Evolutionary conservation across 2,113 vertebrate genomes (phyloP).

Genomic region (Siniperca knerii): DNA sequence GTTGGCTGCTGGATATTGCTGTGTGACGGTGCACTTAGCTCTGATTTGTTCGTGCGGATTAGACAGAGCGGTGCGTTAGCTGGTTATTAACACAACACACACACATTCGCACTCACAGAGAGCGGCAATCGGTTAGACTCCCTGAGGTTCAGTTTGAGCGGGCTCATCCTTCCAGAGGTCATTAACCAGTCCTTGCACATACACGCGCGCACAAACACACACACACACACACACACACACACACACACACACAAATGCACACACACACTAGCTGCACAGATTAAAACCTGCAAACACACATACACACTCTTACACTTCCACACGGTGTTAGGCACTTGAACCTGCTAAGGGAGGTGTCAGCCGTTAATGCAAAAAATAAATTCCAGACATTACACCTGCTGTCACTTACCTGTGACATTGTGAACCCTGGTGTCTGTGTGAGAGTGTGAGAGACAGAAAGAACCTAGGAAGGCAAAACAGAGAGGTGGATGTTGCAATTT

Average conservation of each 20-base stretch:
- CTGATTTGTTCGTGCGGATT: conserved; percentile 73
- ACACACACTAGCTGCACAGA: conserved; percentile 21
- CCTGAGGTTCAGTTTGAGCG: conserved; percentile 76
- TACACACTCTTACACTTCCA: conserved; percentile 1
- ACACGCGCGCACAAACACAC: conserved; percentile 1
- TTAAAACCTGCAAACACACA: conserved; percentile 32
- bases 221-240: conserved; percentile 45
- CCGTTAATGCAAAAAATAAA: conserved; percentile 72
- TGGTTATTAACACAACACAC: conserved; percentile 16
- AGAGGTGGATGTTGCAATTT: neutral
- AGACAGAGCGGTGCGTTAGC: conserved; percentile 57
- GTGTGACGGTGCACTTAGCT: conserved; percentile 43
- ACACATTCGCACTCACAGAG: conserved; percentile 3
- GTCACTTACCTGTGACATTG: conserved; percentile 58
- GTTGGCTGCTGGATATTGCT: conserved; percentile 37
- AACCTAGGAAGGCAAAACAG: neutral
- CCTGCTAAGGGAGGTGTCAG: conserved; percentile 47
- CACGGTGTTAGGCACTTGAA: conserved; percentile 61
- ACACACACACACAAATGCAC: neutral
- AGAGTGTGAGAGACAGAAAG: conserved; percentile 2
- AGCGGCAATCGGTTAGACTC: conserved; percentile 62
- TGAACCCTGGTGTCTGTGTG: conserved; percentile 43
- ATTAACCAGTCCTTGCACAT: conserved; percentile 63
- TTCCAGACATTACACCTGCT: conserved; percentile 50
- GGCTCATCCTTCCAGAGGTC: conserved; percentile 76